Evolutionary conservation across 2,113 vertebrate genomes (phyloP), one percentile per base, ranked within the genome.

Genomic region (Sceloporus undulatus): DNA sequence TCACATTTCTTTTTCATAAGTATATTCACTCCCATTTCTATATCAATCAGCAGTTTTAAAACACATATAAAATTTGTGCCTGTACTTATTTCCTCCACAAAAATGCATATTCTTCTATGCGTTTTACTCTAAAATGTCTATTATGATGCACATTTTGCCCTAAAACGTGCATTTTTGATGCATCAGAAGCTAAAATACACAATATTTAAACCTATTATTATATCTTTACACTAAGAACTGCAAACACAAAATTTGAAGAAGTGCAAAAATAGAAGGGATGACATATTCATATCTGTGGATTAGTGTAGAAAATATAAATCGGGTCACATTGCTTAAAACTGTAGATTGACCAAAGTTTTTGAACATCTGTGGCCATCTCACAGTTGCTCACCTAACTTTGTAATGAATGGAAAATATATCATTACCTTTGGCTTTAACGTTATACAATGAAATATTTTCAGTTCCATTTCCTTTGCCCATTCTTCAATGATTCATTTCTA

Each of bases 371-470:
- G 42, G 65, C 40, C 68, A 83, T 52, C 10, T 42, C 27, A n/a
- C 27, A 83, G 38, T 70, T 34, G 6, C 18, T 79, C 78, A 5
- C 82, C 73, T 81, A 62, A 16, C 40, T 89, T 42, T 75, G 1
- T 13, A 81, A 1, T 34, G 84, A 90, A 87, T 90, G 7, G 38
- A 88, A 90, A 90, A 29, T 0, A 29, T 0, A 85, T 91, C 3
- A 13, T 1, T 86, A 87, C 84, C 0, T 79, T 19, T 13, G 38
- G 6, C 54, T 88, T 56, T 29, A 81, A 38, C 88, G 48, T 88
- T 89, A 62, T 5, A 76, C 0, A 76, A 62, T 70, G 19, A 74
- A 89, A 65, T 87, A 42, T 10, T 48, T 79, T 88, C 89, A 79
- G 59, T 48, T 88, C 2, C 1, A 40, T 71, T 70, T 71, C 40